Conservation (phyloP, 2,113 vertebrate species). For the Cyanoderma ruficeps region DNA sequence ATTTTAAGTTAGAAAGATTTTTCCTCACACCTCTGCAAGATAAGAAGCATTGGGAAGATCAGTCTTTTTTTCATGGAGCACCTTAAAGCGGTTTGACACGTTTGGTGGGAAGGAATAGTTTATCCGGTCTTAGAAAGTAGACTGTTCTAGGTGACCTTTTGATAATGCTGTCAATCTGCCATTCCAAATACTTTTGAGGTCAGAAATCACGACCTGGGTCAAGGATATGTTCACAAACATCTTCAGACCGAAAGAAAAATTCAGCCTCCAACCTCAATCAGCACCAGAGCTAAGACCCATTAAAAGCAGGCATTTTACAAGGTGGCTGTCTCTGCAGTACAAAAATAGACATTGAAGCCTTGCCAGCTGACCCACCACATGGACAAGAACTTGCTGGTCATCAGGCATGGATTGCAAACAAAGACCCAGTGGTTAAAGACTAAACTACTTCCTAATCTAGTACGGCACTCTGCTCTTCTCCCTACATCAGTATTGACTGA, state of each 20-base stretch:
- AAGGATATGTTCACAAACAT: background rate
- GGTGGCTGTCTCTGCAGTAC: background rate
- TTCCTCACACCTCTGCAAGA: background rate
- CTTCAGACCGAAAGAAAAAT: background rate
- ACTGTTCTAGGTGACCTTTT: background rate
- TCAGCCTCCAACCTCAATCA: background rate
- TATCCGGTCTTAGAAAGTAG: background rate
- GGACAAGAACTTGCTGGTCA: background rate
- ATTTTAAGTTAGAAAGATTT: background rate
- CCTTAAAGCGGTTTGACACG: background rate
- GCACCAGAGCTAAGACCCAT: background rate
- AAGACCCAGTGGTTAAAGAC: background rate
- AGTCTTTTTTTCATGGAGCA: background rate
- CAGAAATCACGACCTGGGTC: background rate
- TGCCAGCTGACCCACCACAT: background rate
- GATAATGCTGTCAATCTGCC: background rate
- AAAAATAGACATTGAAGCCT: background rate
- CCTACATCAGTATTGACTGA: background rate
- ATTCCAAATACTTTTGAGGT: background rate
- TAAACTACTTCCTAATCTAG: background rate
- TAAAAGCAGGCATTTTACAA: background rate
- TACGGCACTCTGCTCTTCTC: background rate
- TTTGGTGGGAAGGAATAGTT: background rate
- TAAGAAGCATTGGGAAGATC: background rate
- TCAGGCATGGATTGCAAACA: background rate